phyloP scores from a whole-genome alignment of 2,797 vertebrate species.

The Pseudotriccus pelzelni region DNA sequence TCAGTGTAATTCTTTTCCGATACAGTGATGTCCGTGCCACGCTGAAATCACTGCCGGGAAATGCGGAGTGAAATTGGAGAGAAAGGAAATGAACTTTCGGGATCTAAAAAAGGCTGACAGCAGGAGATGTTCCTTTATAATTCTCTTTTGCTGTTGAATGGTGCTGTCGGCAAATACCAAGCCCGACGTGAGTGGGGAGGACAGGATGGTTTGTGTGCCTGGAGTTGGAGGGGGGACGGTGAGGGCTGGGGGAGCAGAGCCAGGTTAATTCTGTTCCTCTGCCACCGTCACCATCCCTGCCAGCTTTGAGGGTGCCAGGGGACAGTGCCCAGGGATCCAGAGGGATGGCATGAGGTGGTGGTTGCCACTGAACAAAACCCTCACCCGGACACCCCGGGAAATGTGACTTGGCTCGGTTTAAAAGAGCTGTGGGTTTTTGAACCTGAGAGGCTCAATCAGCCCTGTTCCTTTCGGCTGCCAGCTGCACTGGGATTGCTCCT shows the following conservation, averaged over 20 bases:
- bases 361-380: not conserved
- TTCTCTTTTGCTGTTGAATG: not conserved
- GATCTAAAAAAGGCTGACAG: not conserved
- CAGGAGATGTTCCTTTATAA: not conserved
- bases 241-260: not conserved
- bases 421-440: accelerated
- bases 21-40: not conserved
- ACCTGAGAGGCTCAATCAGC: not conserved
- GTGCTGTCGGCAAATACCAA: not conserved
- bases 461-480: not conserved
- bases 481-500: not conserved
- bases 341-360: not conserved
- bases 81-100: not conserved
- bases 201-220: accelerated
- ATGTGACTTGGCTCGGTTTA: not conserved
- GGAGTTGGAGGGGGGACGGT: accelerated
- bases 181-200: accelerated
- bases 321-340: not conserved
- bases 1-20: conserved; percentile 47
- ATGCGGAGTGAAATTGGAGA: not conserved
- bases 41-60: not conserved
- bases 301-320: not conserved
- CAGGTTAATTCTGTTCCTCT: not conserved
- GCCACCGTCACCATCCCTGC: accelerated
- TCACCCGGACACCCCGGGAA: not conserved